These are phyloP conservation scores for Dryobates pubescens DNA, from an alignment of 2,797 vertebrate species.

Conservation along the genomic window DNA sequence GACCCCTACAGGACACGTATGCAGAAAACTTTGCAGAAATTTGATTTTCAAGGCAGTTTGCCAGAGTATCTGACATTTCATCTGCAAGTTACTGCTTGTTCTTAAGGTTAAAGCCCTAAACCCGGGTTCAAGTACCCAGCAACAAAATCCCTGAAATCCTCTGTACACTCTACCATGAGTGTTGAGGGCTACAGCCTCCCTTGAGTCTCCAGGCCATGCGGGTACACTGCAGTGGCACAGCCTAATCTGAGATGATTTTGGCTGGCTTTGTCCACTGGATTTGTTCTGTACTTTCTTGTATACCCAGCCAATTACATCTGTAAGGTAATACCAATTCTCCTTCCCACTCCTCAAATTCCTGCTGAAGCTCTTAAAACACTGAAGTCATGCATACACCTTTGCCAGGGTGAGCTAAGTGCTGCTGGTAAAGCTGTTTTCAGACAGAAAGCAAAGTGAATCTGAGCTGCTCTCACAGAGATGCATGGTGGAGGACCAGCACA, in stretches of 20 bases:
- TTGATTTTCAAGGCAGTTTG: neutral
- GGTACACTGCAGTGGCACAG: neutral
- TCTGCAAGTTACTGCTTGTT: neutral
- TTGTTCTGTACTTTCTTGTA: neutral
- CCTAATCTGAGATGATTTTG: neutral
- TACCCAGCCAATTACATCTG: neutral
- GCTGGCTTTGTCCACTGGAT: neutral
- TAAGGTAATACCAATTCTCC: neutral
- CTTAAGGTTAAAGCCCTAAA: neutral
- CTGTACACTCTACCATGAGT: neutral
- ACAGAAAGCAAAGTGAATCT: neutral
- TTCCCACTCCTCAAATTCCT: neutral
- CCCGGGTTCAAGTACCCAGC: neutral
- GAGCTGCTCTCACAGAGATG: neutral
- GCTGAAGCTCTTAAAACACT: neutral
- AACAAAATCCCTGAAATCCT: neutral
- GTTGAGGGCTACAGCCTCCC: neutral
- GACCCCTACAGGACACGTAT: neutral
- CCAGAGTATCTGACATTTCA: neutral
- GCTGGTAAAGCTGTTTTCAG: neutral
- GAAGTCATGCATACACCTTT: neutral
- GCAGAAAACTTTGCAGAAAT: neutral
- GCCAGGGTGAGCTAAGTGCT: fast-evolving
- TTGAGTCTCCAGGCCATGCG: neutral
- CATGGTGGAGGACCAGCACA: neutral